These are phyloP conservation scores for Ispidina picta DNA, from an alignment of 2,797 vertebrate genomes.

Conservation along the genomic window DNA sequence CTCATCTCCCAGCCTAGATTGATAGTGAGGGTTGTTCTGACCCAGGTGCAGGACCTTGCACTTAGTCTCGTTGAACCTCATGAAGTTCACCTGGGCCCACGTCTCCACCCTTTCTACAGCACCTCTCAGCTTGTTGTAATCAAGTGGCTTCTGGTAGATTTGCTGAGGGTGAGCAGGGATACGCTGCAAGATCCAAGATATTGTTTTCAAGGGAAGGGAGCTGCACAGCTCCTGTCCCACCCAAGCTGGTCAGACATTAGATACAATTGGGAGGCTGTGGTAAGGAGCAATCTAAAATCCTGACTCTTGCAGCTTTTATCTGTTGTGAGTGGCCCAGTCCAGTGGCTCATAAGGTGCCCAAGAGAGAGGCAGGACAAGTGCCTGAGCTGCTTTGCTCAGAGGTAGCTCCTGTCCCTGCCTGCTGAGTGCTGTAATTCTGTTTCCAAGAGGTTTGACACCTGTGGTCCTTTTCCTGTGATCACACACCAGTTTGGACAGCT, in stretches of 20 bases:
- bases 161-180: neutral
- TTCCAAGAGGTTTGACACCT: neutral
- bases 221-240: neutral
- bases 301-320: neutral
- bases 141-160: neutral
- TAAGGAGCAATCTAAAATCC: neutral
- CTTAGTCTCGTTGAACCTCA: too few relatives aligned
- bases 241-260: neutral
- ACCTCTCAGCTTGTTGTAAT: too few relatives aligned
- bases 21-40: too few relatives aligned
- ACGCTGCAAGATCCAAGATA: neutral
- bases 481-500: neutral
- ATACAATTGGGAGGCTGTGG: neutral
- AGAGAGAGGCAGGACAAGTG: neutral
- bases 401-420: neutral
- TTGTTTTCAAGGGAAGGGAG: neutral
- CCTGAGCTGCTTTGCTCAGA: neutral
- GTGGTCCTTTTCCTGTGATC: neutral
- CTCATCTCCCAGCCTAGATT: too few relatives aligned
- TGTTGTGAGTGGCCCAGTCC: neutral
- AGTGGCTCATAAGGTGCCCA: neutral
- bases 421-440: neutral
- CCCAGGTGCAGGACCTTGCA: too few relatives aligned
- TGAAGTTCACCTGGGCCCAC: too few relatives aligned
- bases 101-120: too few relatives aligned